phyloP scores from a whole-genome alignment of 2,797 vertebrate species.

The Masticophis lateralis region DNA sequence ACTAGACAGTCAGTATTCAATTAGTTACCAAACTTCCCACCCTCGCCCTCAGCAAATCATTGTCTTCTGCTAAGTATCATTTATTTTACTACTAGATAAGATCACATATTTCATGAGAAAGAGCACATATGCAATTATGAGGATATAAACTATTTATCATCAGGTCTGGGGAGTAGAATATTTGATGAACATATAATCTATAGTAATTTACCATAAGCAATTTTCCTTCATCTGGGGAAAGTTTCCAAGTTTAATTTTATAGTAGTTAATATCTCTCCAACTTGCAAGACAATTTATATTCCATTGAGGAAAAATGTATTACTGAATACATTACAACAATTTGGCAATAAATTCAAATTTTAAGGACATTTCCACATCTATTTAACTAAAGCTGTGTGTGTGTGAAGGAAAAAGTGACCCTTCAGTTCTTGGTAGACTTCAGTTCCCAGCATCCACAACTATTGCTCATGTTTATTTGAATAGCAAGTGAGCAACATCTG shows the following conservation, averaged over 20 bases:
- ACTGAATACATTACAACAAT: not conserved
- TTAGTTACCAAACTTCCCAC: slow-evolving; percentile 22
- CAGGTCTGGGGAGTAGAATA: slow-evolving; percentile 4
- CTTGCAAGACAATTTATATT: not conserved
- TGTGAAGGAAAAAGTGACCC: not conserved
- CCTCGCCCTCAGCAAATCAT: slow-evolving; percentile 16
- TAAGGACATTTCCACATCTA: not conserved
- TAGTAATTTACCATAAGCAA: not conserved
- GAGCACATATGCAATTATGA: not conserved
- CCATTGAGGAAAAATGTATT: not conserved
- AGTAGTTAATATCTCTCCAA: not conserved
- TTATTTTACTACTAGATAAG: slow-evolving; percentile 34
- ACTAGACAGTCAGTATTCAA: slow-evolving; percentile 30
- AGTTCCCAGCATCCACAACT: not conserved
- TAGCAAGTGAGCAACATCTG: not conserved
- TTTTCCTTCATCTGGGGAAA: slow-evolving; percentile 9
- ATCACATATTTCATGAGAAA: slow-evolving; percentile 9
- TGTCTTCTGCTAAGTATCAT: slow-evolving; percentile 21
- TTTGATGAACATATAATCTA: not conserved
- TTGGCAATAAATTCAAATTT: not conserved
- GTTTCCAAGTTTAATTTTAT: slow-evolving; percentile 16
- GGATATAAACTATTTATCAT: slow-evolving; percentile 1
- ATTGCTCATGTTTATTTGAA: not conserved
- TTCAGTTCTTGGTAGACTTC: not conserved
- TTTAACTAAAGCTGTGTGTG: not conserved